Evolutionary conservation across 1,140 invertebrate species (phyloP).

Genomic region (Nomia melanderi): DNA sequence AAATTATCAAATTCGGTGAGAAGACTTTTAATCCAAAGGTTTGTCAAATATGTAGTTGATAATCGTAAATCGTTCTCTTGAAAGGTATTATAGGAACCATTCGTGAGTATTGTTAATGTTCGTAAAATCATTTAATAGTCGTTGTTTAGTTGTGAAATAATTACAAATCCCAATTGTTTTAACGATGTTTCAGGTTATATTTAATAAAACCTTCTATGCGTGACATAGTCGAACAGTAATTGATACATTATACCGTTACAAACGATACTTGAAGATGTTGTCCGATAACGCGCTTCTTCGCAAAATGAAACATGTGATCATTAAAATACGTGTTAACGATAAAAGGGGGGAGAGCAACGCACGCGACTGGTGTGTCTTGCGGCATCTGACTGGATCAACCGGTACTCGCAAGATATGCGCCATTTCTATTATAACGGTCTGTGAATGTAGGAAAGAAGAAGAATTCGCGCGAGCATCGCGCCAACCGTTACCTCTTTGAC

Average conservation of each 20-base stretch:
- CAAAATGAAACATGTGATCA: constrained; percentile 9
- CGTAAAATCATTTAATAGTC: too few species aligned
- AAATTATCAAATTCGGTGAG: too few species aligned
- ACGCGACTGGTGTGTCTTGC: background rate
- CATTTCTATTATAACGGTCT: constrained; percentile 63
- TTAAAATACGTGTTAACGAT: constrained; percentile 28
- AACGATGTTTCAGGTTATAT: background rate
- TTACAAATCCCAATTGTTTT: too few species aligned
- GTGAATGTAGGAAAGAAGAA: constrained; percentile 39
- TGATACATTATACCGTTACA: constrained; percentile 28
- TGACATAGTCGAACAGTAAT: background rate
- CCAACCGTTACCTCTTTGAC: constrained; percentile 27
- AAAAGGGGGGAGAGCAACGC: background rate
- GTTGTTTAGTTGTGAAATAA: background rate
- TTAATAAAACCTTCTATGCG: background rate
- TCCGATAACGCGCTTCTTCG: background rate
- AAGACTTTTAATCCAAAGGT: too few species aligned
- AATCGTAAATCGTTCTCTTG: too few species aligned
- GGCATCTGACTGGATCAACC: constrained; percentile 15
- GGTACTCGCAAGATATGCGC: constrained; percentile 16
- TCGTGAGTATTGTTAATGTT: too few species aligned
- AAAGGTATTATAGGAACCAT: too few species aligned
- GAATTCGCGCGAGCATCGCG: constrained; percentile 15
- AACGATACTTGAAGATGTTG: background rate
- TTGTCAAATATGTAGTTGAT: too few species aligned